Conservation (phyloP, 2,888 invertebrate species). For the Leucoptera coffeella region DNA sequence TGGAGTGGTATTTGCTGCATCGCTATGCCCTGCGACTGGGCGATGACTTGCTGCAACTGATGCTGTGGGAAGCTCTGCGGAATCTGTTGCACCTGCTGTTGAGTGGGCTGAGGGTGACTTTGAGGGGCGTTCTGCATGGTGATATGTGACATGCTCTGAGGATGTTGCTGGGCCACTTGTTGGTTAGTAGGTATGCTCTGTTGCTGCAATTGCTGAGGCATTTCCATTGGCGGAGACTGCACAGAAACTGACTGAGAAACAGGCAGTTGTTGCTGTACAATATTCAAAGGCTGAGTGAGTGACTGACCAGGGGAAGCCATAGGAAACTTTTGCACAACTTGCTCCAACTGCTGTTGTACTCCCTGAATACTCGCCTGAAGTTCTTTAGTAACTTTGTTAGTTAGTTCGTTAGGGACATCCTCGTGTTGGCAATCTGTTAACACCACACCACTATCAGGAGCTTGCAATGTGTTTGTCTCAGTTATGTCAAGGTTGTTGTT, state of each 20-base stretch:
- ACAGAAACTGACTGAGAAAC: conserved; percentile 39
- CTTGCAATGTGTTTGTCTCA: conserved; percentile 29
- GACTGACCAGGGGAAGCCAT: conserved; percentile 49
- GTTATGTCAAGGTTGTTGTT: conserved; percentile 43
- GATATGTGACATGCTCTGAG: conserved; percentile 48
- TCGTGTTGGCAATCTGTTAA: conserved; percentile 48
- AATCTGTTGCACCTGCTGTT: conserved; percentile 45
- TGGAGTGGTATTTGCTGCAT: conserved; percentile 51
- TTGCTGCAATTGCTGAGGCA: conserved; percentile 44
- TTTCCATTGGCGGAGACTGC: conserved; percentile 46
- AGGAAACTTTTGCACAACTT: conserved; percentile 42
- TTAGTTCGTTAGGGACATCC: conserved; percentile 41
- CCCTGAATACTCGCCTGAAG: conserved; percentile 27
- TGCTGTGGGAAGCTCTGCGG: conserved; percentile 50
- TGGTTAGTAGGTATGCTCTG: conserved; percentile 26
- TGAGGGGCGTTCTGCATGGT: conserved; percentile 37
- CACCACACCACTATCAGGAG: conserved; percentile 47
- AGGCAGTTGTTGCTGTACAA: conserved; percentile 39
- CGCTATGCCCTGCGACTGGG: conserved; percentile 40
- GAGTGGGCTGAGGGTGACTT: conserved; percentile 27
- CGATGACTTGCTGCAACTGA: conserved; percentile 46
- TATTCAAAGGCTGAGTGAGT: conserved; percentile 38
- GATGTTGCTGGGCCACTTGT: conserved; percentile 41
- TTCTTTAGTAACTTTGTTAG: conserved; percentile 42
- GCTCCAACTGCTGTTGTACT: conserved; percentile 41